These are phyloP conservation scores for Ctenopoma kingsleyae DNA, from an alignment of 2,797 vertebrate genomes.

Conservation along the genomic window DNA sequence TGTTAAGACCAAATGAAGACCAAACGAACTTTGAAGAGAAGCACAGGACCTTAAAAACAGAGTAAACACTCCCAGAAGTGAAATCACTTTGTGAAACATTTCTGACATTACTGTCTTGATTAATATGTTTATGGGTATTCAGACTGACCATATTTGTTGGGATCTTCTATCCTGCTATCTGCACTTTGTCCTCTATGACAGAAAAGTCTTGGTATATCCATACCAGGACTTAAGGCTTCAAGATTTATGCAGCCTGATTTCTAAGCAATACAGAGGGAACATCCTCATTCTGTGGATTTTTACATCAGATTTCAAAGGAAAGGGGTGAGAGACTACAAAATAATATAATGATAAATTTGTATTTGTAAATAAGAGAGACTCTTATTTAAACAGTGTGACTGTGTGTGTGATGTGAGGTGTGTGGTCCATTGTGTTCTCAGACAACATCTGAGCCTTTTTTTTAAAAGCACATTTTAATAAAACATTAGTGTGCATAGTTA, in stretches of 20 bases:
- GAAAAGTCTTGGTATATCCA: not conserved
- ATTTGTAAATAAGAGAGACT: slow-evolving; percentile 13
- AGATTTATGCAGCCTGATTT: slow-evolving; percentile 1
- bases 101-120: not conserved
- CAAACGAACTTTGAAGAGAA: slow-evolving; percentile 2
- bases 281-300: not conserved
- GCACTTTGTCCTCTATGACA: not conserved
- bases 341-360: not conserved
- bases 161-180: not conserved
- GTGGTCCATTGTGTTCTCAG: slow-evolving; percentile 9
- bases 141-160: not conserved
- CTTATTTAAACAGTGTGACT: not conserved
- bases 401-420: not conserved
- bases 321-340: not conserved
- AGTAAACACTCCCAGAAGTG: not conserved
- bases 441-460: not conserved
- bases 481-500: not conserved
- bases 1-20: slow-evolving; percentile 5
- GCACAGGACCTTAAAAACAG: not conserved
- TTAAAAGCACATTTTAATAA: slow-evolving; percentile 11
- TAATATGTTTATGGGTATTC: slow-evolving; percentile 4
- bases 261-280: slow-evolving; percentile 10
- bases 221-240: not conserved
- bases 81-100: slow-evolving; percentile 3
- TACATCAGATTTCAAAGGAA: not conserved